These are phyloP conservation scores for Drosophila biarmipes DNA, from an alignment of 1,140 invertebrate species.

Conservation along the genomic window DNA sequence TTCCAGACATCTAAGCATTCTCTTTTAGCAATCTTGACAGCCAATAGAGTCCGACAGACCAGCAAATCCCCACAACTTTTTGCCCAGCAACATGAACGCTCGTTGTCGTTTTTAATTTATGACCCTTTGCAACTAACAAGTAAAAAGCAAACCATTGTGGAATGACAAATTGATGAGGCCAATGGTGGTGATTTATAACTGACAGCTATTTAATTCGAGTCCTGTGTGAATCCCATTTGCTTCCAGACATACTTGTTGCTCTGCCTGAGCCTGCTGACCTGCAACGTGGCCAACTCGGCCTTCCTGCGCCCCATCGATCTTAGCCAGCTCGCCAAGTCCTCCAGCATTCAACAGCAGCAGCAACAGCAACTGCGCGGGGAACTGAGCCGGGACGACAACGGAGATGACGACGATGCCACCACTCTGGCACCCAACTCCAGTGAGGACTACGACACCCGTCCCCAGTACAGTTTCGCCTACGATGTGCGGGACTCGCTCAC, in stretches of 20 bases:
- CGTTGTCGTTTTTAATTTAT: constrained; percentile 55
- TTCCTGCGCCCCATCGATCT: constrained; percentile 69
- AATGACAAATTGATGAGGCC: constrained; percentile 67
- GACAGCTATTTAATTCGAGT: constrained; percentile 14
- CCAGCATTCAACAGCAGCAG: constrained; percentile 57
- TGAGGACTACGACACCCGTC: constrained; percentile 86
- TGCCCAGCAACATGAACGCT: constrained; percentile 27
- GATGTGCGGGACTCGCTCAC: constrained; percentile 85
- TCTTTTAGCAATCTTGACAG: constrained; percentile 11
- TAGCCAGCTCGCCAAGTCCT: constrained; percentile 60
- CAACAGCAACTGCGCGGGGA: constrained; percentile 52
- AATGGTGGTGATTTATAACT: constrained; percentile 53
- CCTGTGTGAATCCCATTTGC: constrained; percentile 9
- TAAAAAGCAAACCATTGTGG: constrained; percentile 21
- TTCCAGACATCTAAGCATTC: not conserved
- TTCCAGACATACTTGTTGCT: constrained; percentile 71
- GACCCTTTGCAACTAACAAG: constrained; percentile 29
- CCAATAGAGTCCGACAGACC: constrained; percentile 30
- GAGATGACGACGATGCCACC: constrained; percentile 60
- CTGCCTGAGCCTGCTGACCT: constrained; percentile 67
- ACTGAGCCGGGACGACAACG: constrained; percentile 34
- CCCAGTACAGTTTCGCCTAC: constrained; percentile 85
- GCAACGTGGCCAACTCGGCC: constrained; percentile 68
- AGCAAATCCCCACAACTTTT: constrained; percentile 21
- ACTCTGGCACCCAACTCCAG: constrained; percentile 63